Conservation (phyloP, 2,888 invertebrate species). For the Conus canariensis region DNA sequence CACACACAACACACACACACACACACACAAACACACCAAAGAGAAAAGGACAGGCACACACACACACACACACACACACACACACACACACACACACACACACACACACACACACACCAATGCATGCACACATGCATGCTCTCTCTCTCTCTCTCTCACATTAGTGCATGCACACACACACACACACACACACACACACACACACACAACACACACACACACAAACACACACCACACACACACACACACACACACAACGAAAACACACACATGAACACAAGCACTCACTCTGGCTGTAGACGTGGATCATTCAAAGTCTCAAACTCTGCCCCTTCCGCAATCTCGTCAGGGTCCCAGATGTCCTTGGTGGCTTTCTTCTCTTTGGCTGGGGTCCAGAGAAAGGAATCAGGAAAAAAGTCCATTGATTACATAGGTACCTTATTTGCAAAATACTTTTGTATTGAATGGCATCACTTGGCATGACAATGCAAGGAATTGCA, state of each 20-base stretch:
- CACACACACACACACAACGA: neutral
- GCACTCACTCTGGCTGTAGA: conserved; percentile 76
- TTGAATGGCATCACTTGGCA: too few relatives aligned
- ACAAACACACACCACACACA: conserved; percentile 11
- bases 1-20: too few relatives aligned
- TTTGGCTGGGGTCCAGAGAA: neutral
- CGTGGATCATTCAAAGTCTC: conserved; percentile 75
- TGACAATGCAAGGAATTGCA: too few relatives aligned
- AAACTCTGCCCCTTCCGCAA: conserved; percentile 75
- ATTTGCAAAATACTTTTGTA: too few relatives aligned
- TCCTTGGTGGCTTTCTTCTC: conserved; percentile 66
- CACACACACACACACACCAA: too few relatives aligned
- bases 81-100: too few relatives aligned
- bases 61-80: too few relatives aligned
- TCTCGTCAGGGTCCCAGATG: conserved; percentile 77
- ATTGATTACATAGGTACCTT: too few relatives aligned
- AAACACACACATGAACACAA: neutral
- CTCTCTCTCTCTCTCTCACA: neutral
- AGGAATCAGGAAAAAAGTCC: too few relatives aligned
- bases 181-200: conserved; percentile 24
- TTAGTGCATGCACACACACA: neutral
- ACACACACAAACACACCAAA: too few relatives aligned
- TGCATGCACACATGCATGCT: too few relatives aligned
- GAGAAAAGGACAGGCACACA: too few relatives aligned
- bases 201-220: conserved; percentile 4